Evolutionary conservation across 2,888 invertebrate genomes (phyloP).

Genomic region (Coelinius sp.): DNA sequence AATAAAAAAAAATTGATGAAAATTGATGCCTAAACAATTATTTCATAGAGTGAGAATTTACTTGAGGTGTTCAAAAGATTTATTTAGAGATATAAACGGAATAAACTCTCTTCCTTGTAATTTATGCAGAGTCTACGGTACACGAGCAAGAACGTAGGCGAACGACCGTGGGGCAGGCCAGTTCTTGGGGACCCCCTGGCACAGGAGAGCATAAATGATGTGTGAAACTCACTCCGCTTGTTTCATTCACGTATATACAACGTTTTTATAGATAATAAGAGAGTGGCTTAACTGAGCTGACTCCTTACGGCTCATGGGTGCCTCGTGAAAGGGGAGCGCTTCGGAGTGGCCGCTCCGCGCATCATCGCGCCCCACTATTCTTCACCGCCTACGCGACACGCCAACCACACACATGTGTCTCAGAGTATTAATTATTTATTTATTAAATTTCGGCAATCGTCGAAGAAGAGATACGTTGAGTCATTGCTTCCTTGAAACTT

Average conservation of each 20-base stretch:
- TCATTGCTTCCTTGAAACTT: too few species aligned
- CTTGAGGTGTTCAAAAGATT: too few species aligned
- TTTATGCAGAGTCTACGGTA: background rate
- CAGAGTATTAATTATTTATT: background rate
- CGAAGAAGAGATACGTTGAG: background rate
- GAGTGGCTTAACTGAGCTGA: slow-evolving; percentile 27
- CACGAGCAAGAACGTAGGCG: slow-evolving; percentile 43
- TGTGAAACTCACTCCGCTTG: background rate
- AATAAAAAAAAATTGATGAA: background rate
- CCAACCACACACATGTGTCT: background rate
- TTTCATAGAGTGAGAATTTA: too few species aligned
- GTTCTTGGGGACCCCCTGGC: slow-evolving; percentile 66
- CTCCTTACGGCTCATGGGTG: slow-evolving; percentile 56
- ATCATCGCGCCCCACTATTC: slow-evolving; percentile 69
- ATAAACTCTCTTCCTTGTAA: too few species aligned
- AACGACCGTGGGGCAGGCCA: slow-evolving; percentile 67
- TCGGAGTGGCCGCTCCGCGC: slow-evolving; percentile 71
- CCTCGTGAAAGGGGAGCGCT: slow-evolving; percentile 70
- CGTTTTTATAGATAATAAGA: slow-evolving; percentile 16
- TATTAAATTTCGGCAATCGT: background rate
- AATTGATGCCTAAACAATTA: too few species aligned
- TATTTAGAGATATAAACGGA: too few species aligned
- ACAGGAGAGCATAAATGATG: slow-evolving; percentile 50
- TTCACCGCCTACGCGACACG: slow-evolving; percentile 45
- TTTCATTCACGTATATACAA: slow-evolving; percentile 18